Percentiles rank a stretch among this genome's conserved stretches.
Evolutionary conservation across 1,140 invertebrate species (phyloP).

Genomic region (Cardiocondyla obscurior): DNA sequence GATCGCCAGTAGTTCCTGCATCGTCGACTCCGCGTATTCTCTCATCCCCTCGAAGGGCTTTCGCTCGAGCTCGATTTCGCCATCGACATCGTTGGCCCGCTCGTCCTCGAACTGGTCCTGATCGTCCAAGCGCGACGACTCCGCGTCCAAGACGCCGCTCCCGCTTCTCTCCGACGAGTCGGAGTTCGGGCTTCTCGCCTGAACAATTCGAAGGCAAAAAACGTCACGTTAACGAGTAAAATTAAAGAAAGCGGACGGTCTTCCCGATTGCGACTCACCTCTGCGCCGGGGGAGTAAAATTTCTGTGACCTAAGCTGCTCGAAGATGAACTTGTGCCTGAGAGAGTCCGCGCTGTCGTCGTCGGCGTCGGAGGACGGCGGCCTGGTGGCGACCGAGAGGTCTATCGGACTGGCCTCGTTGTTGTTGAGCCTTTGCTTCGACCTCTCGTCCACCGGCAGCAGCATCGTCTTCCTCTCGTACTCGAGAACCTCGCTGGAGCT

Average conservation of each 20-base stretch:
- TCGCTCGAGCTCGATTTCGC: conserved; percentile 69
- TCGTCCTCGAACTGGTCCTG: conserved; percentile 78
- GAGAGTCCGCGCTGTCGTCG: conserved; percentile 81
- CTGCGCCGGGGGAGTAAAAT: conserved; percentile 79
- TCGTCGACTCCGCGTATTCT: conserved; percentile 87
- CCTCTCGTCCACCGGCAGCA: conserved; percentile 74
- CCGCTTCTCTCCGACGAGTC: conserved; percentile 82
- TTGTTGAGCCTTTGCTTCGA: conserved; percentile 82
- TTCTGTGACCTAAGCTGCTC: conserved; percentile 81
- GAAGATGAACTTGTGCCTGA: conserved; percentile 81
- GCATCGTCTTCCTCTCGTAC: conserved; percentile 80
- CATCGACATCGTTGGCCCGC: conserved; percentile 70
- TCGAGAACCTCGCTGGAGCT: conserved; percentile 78
- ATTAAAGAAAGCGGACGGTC: background rate
- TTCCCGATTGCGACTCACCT: conserved; percentile 73
- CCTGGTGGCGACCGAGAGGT: conserved; percentile 81
- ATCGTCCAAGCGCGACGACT: conserved; percentile 75
- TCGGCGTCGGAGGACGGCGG: conserved; percentile 79
- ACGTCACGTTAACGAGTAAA: background rate
- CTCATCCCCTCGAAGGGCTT: conserved; percentile 83
- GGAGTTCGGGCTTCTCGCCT: conserved; percentile 81
- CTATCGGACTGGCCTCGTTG: conserved; percentile 82
- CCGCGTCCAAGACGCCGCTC: conserved; percentile 75
- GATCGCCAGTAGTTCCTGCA: conserved; percentile 87
- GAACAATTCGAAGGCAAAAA: conserved; percentile 8